A percentile compares a stretch with the other conserved stretches of the same genome.
Evolutionary conservation across 2,113 vertebrate species (phyloP).

Genomic region (Cynopterus brachyotis): DNA sequence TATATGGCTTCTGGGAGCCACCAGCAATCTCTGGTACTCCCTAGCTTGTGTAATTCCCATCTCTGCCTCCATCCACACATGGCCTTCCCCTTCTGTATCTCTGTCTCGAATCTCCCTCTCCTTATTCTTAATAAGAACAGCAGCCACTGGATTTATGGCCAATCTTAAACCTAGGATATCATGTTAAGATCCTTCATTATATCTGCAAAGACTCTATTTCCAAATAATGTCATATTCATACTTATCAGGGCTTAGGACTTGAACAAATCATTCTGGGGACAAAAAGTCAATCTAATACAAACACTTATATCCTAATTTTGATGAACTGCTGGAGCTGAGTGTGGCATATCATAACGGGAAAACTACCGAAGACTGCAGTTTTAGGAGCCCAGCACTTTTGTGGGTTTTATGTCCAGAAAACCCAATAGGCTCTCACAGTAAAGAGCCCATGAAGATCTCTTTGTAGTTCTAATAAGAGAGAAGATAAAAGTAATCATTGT

Average conservation of each 20-base stretch:
- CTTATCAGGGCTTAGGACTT: not conserved
- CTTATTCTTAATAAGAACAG: not conserved
- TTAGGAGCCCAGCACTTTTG: not conserved
- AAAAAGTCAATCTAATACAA: not conserved
- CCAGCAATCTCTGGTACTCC: not conserved
- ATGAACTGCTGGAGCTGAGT: not conserved
- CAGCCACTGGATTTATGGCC: not conserved
- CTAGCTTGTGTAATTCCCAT: not conserved
- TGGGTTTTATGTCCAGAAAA: not conserved
- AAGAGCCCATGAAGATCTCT: not conserved
- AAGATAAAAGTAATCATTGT: not conserved
- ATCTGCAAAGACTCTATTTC: not conserved
- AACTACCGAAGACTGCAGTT: not conserved
- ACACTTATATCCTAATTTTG: not conserved
- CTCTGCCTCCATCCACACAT: not conserved
- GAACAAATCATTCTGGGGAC: not conserved
- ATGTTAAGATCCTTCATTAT: not conserved
- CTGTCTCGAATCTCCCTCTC: not conserved
- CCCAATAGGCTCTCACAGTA: not conserved
- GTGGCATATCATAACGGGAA: not conserved
- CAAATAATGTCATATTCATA: not conserved
- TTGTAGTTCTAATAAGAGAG: not conserved
- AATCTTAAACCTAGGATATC: not conserved
- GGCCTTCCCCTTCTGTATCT: not conserved
- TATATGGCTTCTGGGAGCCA: not conserved